Evolutionary conservation across 2,113 vertebrate genomes (phyloP), one percentile per base, ranked within the genome.

Genomic region (Gadus chalcogrammus): DNA sequence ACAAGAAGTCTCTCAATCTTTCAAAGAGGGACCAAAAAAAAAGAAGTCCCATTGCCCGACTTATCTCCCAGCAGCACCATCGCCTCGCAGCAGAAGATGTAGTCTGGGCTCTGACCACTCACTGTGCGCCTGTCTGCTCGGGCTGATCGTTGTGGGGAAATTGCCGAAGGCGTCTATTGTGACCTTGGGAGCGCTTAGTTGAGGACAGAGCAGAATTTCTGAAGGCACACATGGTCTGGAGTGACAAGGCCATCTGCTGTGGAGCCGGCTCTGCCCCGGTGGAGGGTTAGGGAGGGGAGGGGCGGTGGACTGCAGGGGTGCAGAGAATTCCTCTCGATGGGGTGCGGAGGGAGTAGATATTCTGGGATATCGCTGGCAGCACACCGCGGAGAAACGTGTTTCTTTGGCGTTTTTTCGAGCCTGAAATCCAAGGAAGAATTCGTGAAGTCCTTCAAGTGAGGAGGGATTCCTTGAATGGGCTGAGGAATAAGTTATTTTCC

Each of bases 191-290:
- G 84, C 56, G 80, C 80, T 89, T 88, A 86, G 85, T 48, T 89
- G 85, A 91, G 90, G 88, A 85, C 87, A 85, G 90, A 82, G 88
- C 85, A 83, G 82, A 84, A 93, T 93, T 93, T 90, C 92, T 91
- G 78, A 88, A 89, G 88, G 81, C 88, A 90, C 92, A 93, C 91
- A 90, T 93, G 92, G 90, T 88, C 80, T 85, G 74, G 92, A 93
- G 89, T 93, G 92, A 93, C 92, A 92, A 88, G 89, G 78, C 87
- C 92, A 93, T 91, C 91, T 93, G 92, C 86, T 87, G 83, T 76
- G 87, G 89, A 81, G 82, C 86, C 86, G 85, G 89, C 81, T 78
- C 78, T 68, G 78, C 79, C 75, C 87, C 82, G 83, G 86, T 81
- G 84, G 85, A 84, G 88, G 81, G 86, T 79, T 80, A 77, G 59